These are phyloP conservation scores for Trachelus troglodyta DNA, from an alignment of 2,888 invertebrate genomes.

Conservation along the genomic window DNA sequence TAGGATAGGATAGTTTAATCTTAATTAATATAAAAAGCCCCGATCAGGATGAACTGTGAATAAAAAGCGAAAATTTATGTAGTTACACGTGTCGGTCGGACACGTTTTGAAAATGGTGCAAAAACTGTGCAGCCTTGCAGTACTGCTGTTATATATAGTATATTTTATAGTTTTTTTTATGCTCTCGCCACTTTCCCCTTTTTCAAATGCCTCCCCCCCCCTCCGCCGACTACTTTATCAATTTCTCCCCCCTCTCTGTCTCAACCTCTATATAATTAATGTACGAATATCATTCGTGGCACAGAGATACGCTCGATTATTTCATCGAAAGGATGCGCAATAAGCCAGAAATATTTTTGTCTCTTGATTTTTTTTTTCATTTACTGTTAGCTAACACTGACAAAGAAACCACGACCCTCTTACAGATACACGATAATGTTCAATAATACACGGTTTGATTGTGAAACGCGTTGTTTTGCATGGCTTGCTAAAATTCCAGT, in stretches of 20 bases:
- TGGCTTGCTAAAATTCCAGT: background rate
- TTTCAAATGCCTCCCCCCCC: background rate
- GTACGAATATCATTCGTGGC: background rate
- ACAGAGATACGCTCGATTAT: background rate
- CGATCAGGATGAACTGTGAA: background rate
- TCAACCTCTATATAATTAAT: background rate
- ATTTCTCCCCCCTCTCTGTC: background rate
- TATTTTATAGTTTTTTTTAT: background rate
- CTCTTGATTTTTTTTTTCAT: background rate
- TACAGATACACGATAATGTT: background rate
- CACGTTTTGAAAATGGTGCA: no score
- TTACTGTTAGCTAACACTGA: background rate
- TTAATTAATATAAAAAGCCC: background rate
- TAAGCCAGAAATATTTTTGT: background rate
- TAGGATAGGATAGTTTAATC: background rate
- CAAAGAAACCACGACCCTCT: background rate
- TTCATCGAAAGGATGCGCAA: background rate
- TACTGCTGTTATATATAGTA: background rate
- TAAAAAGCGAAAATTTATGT: background rate
- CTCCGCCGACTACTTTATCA: no score
- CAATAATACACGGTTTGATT: background rate
- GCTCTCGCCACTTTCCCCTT: background rate
- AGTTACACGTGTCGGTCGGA: background rate
- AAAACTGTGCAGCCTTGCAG: background rate
- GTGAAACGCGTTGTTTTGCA: background rate